phyloP scores from a whole-genome alignment of 2,113 vertebrate species.

The Indicator maculatus region DNA sequence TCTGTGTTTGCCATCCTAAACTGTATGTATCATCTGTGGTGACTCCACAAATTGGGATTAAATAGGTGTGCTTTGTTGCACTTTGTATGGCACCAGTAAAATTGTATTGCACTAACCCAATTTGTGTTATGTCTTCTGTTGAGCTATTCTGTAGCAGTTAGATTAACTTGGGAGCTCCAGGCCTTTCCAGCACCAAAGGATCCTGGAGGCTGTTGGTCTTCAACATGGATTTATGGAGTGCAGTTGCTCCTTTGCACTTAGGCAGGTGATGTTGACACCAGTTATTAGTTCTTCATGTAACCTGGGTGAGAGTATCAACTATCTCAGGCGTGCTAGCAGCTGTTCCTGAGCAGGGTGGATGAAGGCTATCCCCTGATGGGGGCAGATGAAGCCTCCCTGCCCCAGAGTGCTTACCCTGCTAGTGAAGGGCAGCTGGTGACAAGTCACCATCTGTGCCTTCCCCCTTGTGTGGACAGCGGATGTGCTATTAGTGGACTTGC shows the following conservation, averaged over 20 bases:
- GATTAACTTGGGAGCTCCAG: fast-evolving
- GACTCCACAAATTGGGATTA: neutral
- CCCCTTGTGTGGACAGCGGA: neutral
- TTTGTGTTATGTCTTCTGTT: fast-evolving
- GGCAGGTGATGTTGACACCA: neutral
- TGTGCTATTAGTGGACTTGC: neutral
- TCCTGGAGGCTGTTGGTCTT: neutral
- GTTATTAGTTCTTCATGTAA: fast-evolving
- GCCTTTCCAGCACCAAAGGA: neutral
- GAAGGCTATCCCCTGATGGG: neutral
- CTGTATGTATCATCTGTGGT: neutral
- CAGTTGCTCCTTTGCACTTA: fast-evolving
- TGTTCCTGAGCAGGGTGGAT: fast-evolving
- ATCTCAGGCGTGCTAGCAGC: fast-evolving
- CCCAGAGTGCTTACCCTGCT: neutral
- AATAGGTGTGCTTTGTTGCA: fast-evolving
- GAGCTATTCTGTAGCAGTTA: no score
- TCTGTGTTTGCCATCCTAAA: neutral
- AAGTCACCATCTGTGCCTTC: fast-evolving
- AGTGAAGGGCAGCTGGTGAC: neutral
- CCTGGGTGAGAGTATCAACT: fast-evolving
- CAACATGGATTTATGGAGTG: fast-evolving
- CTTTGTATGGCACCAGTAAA: neutral
- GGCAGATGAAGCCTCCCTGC: no score
- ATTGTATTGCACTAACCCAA: no score